phyloP scores from a whole-genome alignment of 64 coral and sea anemone species.

The Anthopleura sola region DNA sequence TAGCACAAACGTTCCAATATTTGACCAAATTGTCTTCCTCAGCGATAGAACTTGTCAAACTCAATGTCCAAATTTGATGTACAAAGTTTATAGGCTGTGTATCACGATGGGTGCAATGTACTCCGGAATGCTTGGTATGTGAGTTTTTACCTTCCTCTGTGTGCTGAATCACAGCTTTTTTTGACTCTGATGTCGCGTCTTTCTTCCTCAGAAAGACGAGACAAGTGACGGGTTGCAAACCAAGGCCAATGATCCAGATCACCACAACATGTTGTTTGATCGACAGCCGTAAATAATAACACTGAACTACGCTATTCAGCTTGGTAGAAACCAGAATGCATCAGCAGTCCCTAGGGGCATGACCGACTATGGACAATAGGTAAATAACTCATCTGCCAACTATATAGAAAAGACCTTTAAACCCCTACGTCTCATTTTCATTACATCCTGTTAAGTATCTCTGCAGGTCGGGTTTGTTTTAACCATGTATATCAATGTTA shows the following conservation, averaged over 20 bases:
- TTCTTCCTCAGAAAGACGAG: neutral
- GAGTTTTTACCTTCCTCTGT: neutral
- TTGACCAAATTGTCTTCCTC: neutral
- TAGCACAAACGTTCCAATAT: neutral
- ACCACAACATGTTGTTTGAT: neutral
- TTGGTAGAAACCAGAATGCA: neutral
- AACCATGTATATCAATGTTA: neutral
- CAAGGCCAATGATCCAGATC: neutral
- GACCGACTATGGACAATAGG: neutral
- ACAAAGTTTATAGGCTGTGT: neutral
- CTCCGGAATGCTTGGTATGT: neutral
- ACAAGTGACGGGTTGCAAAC: neutral
- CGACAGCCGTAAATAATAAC: neutral
- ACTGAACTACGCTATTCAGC: neutral
- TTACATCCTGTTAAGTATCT: neutral
- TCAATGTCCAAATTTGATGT: neutral
- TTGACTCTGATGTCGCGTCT: neutral
- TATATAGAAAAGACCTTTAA: conserved; percentile 11
- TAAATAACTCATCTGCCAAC: neutral
- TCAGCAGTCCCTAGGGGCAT: conserved; percentile 3
- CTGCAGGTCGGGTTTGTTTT: neutral
- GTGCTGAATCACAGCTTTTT: neutral
- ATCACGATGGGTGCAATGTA: neutral
- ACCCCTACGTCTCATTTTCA: neutral
- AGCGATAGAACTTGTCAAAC: neutral